Evolutionary conservation across 1,140 invertebrate genomes (phyloP).

Genomic region (Phthorimaea operculella): DNA sequence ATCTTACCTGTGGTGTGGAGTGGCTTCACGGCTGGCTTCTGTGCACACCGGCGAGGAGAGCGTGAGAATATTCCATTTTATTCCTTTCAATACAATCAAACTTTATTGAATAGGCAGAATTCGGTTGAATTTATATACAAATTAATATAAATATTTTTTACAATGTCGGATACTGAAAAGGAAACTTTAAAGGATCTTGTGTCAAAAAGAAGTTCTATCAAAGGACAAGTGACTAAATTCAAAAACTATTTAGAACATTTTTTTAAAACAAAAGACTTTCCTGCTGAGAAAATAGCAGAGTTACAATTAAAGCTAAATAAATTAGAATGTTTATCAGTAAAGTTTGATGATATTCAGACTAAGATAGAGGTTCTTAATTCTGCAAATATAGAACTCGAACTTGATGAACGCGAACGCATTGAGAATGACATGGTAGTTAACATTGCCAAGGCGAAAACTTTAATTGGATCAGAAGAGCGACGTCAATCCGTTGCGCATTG

Average conservation of each 20-base stretch:
- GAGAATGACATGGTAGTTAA: conserved; percentile 10
- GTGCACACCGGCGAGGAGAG: too few species aligned
- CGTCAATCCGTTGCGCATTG: not conserved
- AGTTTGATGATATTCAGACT: conserved; percentile 9
- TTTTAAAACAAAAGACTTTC: not conserved
- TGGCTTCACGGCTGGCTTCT: too few species aligned
- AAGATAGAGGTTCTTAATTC: conserved; percentile 13
- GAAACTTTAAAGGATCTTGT: not conserved
- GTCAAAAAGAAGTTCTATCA: conserved; percentile 13
- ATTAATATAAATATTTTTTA: too few species aligned
- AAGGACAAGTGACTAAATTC: conserved; percentile 16
- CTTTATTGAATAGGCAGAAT: too few species aligned
- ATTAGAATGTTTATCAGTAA: conserved; percentile 8
- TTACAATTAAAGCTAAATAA: conserved; percentile 10
- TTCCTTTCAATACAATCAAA: too few species aligned
- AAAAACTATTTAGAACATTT: conserved; percentile 8
- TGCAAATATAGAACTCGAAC: conserved; percentile 7
- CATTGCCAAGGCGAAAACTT: conserved; percentile 9
- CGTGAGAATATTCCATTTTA: too few species aligned
- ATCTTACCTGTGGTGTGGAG: too few species aligned
- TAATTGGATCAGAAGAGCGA: not conserved
- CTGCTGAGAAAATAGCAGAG: conserved; percentile 8
- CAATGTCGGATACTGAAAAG: too few species aligned
- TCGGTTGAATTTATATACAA: too few species aligned
- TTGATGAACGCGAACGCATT: conserved; percentile 11